These are phyloP conservation scores for Bujurquina vittata DNA, from an alignment of 2,113 vertebrate genomes.

Conservation along the genomic window DNA sequence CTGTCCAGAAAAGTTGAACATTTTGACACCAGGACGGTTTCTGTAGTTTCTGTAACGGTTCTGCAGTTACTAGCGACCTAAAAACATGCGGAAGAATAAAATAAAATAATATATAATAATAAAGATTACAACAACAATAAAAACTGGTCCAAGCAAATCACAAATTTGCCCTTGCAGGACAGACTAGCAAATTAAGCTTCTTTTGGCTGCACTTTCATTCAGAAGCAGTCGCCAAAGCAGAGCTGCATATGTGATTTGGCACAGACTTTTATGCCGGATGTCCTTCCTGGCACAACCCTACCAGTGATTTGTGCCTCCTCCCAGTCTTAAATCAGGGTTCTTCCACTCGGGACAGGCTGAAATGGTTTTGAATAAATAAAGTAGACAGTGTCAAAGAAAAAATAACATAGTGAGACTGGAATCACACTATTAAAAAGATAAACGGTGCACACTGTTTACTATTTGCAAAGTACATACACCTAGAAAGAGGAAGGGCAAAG, in stretches of 20 bases:
- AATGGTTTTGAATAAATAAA: too few relatives aligned
- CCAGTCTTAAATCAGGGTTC: neutral
- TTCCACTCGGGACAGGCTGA: neutral
- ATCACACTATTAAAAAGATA: rapidly evolving
- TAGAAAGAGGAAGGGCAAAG: neutral
- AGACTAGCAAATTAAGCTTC: neutral
- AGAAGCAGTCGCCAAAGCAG: rapidly evolving
- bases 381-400: too few relatives aligned
- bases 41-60: too few relatives aligned
- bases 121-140: too few relatives aligned
- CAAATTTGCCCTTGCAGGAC: neutral
- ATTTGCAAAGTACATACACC: neutral
- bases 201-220: neutral
- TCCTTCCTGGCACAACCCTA: neutral
- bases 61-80: too few relatives aligned
- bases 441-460: neutral
- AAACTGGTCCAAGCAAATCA: too few relatives aligned
- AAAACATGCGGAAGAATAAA: too few relatives aligned
- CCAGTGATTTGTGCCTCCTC: neutral
- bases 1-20: too few relatives aligned
- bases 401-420: too few relatives aligned
- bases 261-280: neutral
- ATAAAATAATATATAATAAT: too few relatives aligned
- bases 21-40: too few relatives aligned
- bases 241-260: neutral